phyloP scores from a whole-genome alignment of 1,140 invertebrate species.

The Eufriesea mexicana region DNA sequence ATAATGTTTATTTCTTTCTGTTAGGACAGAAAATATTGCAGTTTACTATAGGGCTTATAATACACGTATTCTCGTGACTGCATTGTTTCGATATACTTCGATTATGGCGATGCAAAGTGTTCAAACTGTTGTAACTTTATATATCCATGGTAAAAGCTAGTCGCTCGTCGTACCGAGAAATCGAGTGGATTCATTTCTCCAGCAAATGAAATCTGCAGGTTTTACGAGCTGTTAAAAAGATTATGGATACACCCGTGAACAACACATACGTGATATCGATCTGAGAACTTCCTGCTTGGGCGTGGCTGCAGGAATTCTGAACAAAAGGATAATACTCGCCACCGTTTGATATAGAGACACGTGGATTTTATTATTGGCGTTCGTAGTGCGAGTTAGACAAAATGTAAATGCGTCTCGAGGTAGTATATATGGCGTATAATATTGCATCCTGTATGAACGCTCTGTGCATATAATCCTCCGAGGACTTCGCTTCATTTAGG shows the following conservation, averaged over 20 bases:
- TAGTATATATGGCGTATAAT: not conserved
- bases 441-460: not conserved
- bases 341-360: not conserved
- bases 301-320: conserved; percentile 55
- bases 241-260: conserved; percentile 19
- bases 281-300: conserved; percentile 63
- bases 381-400: not conserved
- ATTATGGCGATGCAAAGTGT: no score
- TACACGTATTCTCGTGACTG: no score
- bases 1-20: no score
- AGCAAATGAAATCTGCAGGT: not conserved
- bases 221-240: conserved; percentile 4
- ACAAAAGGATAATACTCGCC: conserved; percentile 46
- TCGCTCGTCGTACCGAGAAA: no score
- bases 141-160: no score
- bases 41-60: no score
- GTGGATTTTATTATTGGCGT: not conserved
- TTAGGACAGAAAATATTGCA: no score
- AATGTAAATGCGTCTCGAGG: not conserved
- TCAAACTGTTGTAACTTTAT: not conserved
- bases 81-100: no score
- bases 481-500: not conserved
- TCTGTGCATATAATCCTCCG: not conserved
- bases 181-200: not conserved
- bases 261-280: conserved; percentile 63